Percentiles rank a stretch among this genome's conserved stretches.
These are phyloP conservation scores for Pempheris klunzingeri DNA, from an alignment of 2,797 vertebrate species.

Conservation along the genomic window DNA sequence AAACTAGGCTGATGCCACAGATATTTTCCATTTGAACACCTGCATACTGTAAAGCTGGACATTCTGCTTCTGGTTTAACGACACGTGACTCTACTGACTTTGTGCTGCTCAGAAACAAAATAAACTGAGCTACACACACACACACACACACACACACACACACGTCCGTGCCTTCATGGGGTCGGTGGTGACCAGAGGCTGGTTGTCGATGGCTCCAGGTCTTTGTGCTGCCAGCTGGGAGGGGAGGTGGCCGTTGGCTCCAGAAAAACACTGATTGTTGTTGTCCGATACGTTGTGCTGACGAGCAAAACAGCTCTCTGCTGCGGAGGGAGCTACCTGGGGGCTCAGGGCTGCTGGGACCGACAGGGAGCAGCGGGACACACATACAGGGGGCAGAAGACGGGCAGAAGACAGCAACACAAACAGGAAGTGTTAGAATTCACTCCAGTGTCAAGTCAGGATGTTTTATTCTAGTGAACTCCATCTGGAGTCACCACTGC, in stretches of 20 bases:
- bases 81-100: background rate
- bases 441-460: background rate
- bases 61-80: background rate
- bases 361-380: background rate
- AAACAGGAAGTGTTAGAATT: background rate
- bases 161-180: conserved; percentile 89
- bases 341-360: conserved; percentile 86
- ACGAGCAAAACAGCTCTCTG: conserved; percentile 93
- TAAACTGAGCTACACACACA: background rate
- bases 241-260: conserved; percentile 89
- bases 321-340: conserved; percentile 85
- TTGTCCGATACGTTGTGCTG: conserved; percentile 94
- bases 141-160: background rate
- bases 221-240: conserved; percentile 92
- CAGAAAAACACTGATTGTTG: conserved; percentile 95
- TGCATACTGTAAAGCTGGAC: background rate
- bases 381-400: background rate
- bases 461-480: background rate
- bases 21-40: background rate
- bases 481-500: too few species aligned
- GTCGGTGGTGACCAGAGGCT: conserved; percentile 93
- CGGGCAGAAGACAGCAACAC: background rate
- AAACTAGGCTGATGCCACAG: background rate
- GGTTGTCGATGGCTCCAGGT: conserved; percentile 98
- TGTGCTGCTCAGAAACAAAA: background rate